These are phyloP conservation scores for Cephalotes varians DNA, from an alignment of 2,888 invertebrate genomes.

Conservation along the genomic window DNA sequence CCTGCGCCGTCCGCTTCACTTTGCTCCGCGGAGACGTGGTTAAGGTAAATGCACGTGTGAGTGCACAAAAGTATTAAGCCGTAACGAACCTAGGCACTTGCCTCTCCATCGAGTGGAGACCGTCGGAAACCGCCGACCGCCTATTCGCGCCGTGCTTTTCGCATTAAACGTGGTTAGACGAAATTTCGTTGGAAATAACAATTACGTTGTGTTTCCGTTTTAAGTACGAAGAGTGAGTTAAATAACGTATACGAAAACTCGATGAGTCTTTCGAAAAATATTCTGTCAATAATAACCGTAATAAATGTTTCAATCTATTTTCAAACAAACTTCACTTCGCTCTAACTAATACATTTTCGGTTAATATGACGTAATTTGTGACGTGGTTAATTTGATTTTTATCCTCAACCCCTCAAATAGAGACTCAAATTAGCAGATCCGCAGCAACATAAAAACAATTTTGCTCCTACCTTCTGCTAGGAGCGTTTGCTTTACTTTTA, in stretches of 20 bases:
- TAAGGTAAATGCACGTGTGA: conserved; percentile 21
- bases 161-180: conserved; percentile 7
- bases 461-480: not conserved
- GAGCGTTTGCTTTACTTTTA: not conserved
- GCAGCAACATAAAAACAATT: not conserved
- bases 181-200: not conserved
- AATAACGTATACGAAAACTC: not conserved
- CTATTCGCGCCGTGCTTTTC: conserved; percentile 16
- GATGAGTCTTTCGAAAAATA: not conserved
- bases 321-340: not conserved
- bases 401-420: not conserved
- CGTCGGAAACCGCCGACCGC: conserved; percentile 4
- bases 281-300: not conserved
- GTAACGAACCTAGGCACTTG: conserved; percentile 51
- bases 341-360: not conserved
- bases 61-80: conserved; percentile 54
- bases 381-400: not conserved
- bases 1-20: conserved; percentile 34
- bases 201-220: not conserved
- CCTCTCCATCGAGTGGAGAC: conserved; percentile 27
- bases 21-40: conserved; percentile 29
- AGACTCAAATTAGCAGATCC: not conserved
- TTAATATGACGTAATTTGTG: not conserved
- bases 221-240: not conserved
- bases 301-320: not conserved